Conservation (phyloP, 2,797 vertebrate genomes). For the Rousettus madagascariensis region DNA sequence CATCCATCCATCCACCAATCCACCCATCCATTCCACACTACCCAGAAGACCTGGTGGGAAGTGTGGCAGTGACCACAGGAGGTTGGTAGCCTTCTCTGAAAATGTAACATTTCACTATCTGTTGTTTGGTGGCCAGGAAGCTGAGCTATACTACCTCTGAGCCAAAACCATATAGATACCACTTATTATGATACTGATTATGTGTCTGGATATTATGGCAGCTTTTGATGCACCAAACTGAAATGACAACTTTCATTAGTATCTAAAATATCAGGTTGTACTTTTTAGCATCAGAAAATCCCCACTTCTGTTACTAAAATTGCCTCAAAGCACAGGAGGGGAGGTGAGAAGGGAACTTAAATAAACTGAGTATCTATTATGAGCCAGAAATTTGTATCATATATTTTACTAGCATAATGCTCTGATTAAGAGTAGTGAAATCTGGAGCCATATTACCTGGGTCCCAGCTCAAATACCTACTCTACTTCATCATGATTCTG, state of each 20-base stretch:
- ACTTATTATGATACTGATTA: neutral
- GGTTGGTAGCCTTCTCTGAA: neutral
- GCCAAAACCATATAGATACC: neutral
- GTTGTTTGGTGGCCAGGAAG: neutral
- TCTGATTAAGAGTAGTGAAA: neutral
- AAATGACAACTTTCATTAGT: conserved; percentile 27
- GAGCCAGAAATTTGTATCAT: neutral
- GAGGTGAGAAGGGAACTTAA: neutral
- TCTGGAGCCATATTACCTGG: neutral
- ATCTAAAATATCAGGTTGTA: neutral
- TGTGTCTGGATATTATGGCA: neutral
- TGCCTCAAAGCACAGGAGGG: neutral
- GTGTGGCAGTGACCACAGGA: neutral
- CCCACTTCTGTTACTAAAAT: neutral
- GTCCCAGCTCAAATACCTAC: neutral
- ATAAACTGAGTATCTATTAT: neutral
- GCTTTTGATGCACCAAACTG: neutral
- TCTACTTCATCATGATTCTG: neutral
- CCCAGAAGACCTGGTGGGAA: neutral
- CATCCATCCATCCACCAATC: neutral
- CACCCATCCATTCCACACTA: neutral
- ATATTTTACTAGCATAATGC: neutral
- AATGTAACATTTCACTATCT: neutral
- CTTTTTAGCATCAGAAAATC: neutral
- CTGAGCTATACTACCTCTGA: neutral